Base-by-base conservation (phyloP, 2,797 vertebrate species). In the Sebastes steindachneri region DNA sequence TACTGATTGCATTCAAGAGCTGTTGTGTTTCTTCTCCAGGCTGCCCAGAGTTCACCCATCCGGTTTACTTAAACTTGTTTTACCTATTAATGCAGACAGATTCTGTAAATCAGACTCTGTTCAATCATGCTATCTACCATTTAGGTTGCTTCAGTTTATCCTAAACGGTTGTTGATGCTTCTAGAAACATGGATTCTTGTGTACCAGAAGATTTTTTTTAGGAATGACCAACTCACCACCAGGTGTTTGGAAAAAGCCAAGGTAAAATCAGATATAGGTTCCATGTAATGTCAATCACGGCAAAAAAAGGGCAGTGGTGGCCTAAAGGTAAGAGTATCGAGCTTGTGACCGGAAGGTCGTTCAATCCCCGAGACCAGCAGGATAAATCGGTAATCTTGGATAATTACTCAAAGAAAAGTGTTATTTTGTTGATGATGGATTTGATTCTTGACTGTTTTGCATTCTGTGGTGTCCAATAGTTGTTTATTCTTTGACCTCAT, bases 401-500 rank as follows among this genome's bases (percentile, higher is more conserved):
- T 19, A 14, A 21, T 28, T 7, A 59, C 31, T n/a, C 2, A 10
- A 55, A 28, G 11, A 67, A 75, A 37, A 35, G 4, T 25, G n/a
- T 57, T 54, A 31, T 68, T 80, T 58, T 67, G 64, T 64, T 57
- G 12, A 58, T 17, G 33, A 71, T 54, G 63, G 48, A 23, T 55
- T 25, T 12, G n/a, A 77, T 68, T 80, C 57, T 67, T 51, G 33
- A 81, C 59, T 65, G n/a, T 21, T 55, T 60, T 68, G 17, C 8
- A 62, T 45, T 63, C 64, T 77, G 31, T 53, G 12, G 23, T 25
- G 12, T 17, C 57, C 28, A 26, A 31, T 17, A n/a, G 26, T 66
- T 57, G 48, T 67, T 70, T 59, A 68, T 68, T 60, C 75, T 79
- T 73, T 25, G 28, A 84, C 55, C 45, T 72, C 45, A 37, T 57